Conservation (phyloP, 1,140 invertebrate species). For the Drosophila pallidifrons region DNA sequence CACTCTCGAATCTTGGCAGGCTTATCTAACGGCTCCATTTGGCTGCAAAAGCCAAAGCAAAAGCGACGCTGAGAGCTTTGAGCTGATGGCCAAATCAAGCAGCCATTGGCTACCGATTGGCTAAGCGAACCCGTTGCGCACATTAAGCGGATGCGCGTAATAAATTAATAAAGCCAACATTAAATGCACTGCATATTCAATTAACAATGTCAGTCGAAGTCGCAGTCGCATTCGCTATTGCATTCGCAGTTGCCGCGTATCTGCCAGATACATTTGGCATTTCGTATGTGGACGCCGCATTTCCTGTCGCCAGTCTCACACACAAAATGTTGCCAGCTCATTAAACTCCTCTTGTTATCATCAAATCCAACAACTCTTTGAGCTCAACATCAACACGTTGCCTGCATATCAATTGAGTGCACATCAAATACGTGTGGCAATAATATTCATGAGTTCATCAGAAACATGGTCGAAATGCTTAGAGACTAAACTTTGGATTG, state of each 20-base stretch:
- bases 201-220: constrained; percentile 73
- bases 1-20: constrained; percentile 35
- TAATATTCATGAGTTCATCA: constrained; percentile 14
- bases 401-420: constrained; percentile 37
- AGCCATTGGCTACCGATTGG: not conserved
- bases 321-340: constrained; percentile 38
- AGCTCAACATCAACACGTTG: constrained; percentile 29
- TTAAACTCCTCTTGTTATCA: constrained; percentile 48
- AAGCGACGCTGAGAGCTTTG: not conserved
- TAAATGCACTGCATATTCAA: constrained; percentile 82
- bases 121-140: constrained; percentile 19
- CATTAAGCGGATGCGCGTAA: constrained; percentile 83
- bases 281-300: constrained; percentile 65
- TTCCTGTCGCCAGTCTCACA: constrained; percentile 59
- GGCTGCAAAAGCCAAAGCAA: constrained; percentile 28
- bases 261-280: constrained; percentile 58
- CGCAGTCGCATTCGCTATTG: not conserved
- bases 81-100: constrained; percentile 10
- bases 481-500: not conserved
- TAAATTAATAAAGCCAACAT: constrained; percentile 83
- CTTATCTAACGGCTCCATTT: constrained; percentile 80
- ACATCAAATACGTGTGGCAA: constrained; percentile 2
- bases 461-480: not conserved
- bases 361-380: not conserved
- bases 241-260: constrained; percentile 31